Percentiles rank a stretch among this genome's conserved stretches.
Evolutionary conservation across 1,140 invertebrate genomes (phyloP).

Genomic region (Conus betulinus): DNA sequence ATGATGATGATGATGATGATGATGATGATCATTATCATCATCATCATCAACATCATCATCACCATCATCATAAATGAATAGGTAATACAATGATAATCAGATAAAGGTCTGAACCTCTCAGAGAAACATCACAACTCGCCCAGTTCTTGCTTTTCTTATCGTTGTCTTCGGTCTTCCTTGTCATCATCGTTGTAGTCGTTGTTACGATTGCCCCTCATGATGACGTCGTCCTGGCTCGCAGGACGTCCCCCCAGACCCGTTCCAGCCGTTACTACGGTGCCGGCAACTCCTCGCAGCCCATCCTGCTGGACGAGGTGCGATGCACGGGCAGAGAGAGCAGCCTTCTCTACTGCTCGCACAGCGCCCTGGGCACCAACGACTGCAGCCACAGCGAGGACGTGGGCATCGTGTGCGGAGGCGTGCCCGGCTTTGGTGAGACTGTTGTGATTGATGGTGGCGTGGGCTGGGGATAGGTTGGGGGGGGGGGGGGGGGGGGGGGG

Average conservation of each 20-base stretch:
- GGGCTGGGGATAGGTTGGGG: too few relatives aligned
- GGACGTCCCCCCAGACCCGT: constrained; percentile 40
- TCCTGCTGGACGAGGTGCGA: constrained; percentile 85
- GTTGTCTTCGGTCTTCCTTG: not conserved
- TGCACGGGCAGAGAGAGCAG: constrained; percentile 84
- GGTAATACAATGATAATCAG: too few relatives aligned
- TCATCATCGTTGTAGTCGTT: not conserved
- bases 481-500: too few relatives aligned
- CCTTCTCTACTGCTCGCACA: constrained; percentile 81
- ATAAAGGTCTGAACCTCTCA: not conserved
- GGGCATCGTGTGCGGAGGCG: constrained; percentile 79
- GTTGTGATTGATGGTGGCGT: too few relatives aligned
- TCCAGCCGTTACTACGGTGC: constrained; percentile 46
- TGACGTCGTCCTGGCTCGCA: constrained; percentile 14
- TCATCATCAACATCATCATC: too few relatives aligned
- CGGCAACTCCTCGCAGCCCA: constrained; percentile 72
- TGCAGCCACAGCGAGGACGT: constrained; percentile 87
- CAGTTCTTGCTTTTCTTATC: not conserved
- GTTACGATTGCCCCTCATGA: not conserved
- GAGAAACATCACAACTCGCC: too few relatives aligned
- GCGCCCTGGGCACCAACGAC: constrained; percentile 81
- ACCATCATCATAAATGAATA: too few relatives aligned
- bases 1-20: too few relatives aligned
- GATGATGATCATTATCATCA: too few relatives aligned
- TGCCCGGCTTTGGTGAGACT: not conserved